Percentiles rank a stretch among this genome's conserved stretches.
phyloP scores from a whole-genome alignment of 2,797 vertebrate species.

The Microctenopoma lineatum region DNA sequence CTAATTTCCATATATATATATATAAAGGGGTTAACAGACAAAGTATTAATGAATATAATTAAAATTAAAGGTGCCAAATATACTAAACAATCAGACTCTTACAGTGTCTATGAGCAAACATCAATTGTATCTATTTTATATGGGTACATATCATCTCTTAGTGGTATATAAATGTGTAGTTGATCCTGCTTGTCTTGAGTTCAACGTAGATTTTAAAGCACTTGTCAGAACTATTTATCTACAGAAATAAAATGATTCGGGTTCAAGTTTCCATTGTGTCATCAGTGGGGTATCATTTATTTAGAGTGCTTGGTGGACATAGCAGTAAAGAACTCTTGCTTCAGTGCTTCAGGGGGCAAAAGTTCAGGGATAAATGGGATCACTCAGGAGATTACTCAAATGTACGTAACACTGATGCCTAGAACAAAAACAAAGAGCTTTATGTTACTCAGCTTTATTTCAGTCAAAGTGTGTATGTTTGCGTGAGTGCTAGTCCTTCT shows the following conservation, averaged over 20 bases:
- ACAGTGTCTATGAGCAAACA: neutral
- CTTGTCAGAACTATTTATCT: neutral
- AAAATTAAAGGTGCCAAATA: neutral
- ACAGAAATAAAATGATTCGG: neutral
- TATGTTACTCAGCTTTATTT: conserved; percentile 75
- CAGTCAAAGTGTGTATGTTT: conserved; percentile 43
- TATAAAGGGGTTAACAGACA: too few relatives aligned
- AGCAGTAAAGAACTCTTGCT: conserved; percentile 46
- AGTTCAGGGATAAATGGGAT: conserved; percentile 78
- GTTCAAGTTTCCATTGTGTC: conserved; percentile 7
- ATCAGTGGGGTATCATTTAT: conserved; percentile 37
- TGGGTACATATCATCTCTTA: neutral
- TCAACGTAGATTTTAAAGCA: neutral
- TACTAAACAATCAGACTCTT: conserved; percentile 1
- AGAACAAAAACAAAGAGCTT: conserved; percentile 81
- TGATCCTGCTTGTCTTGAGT: neutral
- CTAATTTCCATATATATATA: too few relatives aligned
- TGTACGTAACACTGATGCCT: conserved; percentile 71
- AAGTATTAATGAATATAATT: too few relatives aligned
- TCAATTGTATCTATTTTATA: neutral
- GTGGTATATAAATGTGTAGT: neutral
- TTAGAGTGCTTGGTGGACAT: conserved; percentile 46
- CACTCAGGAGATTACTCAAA: conserved; percentile 71
- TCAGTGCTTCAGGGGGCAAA: conserved; percentile 59
- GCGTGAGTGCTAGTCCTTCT: conserved; percentile 29